Conservation (phyloP, 2,797 vertebrate genomes). For the Schizopygopsis malacanthus region DNA sequence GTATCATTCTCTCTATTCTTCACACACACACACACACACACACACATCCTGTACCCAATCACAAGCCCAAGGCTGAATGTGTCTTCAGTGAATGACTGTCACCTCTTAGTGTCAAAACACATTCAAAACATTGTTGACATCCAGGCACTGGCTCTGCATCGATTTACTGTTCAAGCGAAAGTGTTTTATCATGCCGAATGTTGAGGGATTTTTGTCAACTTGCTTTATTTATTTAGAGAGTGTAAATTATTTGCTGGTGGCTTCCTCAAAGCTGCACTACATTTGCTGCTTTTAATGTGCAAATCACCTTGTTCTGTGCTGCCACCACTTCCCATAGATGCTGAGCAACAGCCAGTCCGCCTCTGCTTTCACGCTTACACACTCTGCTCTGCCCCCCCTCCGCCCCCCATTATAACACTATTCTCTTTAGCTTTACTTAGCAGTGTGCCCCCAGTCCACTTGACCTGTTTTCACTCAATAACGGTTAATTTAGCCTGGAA, state of each 20-base stretch:
- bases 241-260: constrained; percentile 60
- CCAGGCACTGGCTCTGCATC: constrained; percentile 49
- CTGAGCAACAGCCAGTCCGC: neutral
- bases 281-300: constrained; percentile 62
- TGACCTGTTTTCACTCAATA: constrained; percentile 64
- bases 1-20: constrained; percentile 35
- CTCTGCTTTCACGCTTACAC: constrained; percentile 38
- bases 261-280: constrained; percentile 59
- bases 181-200: constrained; percentile 52
- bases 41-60: constrained; percentile 12
- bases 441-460: constrained; percentile 61
- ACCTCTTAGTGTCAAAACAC: constrained; percentile 55
- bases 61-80: constrained; percentile 42
- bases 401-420: constrained; percentile 21
- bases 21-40: constrained; percentile 34
- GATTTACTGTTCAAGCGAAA: constrained; percentile 58
- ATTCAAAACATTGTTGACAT: constrained; percentile 52
- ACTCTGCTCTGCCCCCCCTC: neutral
- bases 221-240: constrained; percentile 60
- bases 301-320: constrained; percentile 43
- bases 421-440: constrained; percentile 55
- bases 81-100: constrained; percentile 56
- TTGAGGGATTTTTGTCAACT: constrained; percentile 48
- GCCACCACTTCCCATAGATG: constrained; percentile 3
- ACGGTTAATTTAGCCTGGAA: constrained; percentile 59